Percentiles rank a stretch among this genome's conserved stretches.
Evolutionary conservation across 1,140 invertebrate genomes (phyloP).

Genomic region (Wasmannia auropunctata): DNA sequence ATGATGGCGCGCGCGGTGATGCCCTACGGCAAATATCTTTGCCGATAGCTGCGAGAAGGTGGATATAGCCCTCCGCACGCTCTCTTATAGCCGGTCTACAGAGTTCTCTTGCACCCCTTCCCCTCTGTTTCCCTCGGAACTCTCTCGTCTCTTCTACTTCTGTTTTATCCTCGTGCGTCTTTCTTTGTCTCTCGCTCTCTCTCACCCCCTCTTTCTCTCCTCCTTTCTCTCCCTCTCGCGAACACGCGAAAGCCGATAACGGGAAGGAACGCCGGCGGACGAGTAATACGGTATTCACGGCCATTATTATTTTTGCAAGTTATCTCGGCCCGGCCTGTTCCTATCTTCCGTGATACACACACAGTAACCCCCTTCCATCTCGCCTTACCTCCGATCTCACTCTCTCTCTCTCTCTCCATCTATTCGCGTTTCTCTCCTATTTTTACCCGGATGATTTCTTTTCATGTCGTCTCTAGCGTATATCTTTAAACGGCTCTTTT

Average conservation of each 20-base stretch:
- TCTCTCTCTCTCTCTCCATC: not conserved
- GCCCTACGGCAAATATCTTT: constrained; percentile 68
- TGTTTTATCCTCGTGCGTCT: not conserved
- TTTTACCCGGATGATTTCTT: constrained; percentile 51
- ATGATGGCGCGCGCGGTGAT: constrained; percentile 67
- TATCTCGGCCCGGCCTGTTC: constrained; percentile 33
- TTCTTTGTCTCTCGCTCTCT: not conserved
- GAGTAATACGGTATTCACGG: constrained; percentile 62
- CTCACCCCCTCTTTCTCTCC: too few relatives aligned
- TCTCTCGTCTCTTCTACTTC: not conserved
- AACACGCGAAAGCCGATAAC: constrained; percentile 36
- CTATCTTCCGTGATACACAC: constrained; percentile 4
- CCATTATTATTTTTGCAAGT: constrained; percentile 61
- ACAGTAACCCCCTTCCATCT: too few relatives aligned
- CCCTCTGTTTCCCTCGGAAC: not conserved
- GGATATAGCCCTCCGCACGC: constrained; percentile 26
- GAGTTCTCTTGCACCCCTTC: not conserved
- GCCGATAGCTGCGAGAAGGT: constrained; percentile 57
- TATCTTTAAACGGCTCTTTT: constrained; percentile 36
- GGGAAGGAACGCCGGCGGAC: constrained; percentile 24
- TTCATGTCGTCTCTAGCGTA: constrained; percentile 40
- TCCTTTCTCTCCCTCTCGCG: not conserved
- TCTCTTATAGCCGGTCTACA: constrained; percentile 11
- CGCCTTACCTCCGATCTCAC: too few relatives aligned
- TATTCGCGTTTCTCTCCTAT: not conserved